Percentiles rank a stretch among this genome's conserved stretches.
Evolutionary conservation across 2,797 vertebrate species (phyloP).

Genomic region (Tauraco hartlaubi): DNA sequence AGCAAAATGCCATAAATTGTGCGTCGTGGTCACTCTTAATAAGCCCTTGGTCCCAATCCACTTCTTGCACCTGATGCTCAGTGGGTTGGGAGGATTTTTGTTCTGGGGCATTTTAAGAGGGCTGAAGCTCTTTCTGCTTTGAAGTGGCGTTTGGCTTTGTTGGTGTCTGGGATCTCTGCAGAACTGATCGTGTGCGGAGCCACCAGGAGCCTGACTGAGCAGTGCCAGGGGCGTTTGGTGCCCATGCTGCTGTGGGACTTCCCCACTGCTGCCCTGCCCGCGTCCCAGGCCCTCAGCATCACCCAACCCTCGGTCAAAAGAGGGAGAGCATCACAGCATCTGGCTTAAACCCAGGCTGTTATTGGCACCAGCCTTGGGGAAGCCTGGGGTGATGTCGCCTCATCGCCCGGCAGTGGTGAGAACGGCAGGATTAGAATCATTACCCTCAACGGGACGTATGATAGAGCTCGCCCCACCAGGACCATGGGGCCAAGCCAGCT

Average conservation of each 20-base stretch:
- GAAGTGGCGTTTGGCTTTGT: neutral
- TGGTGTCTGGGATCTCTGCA: neutral
- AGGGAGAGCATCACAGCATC: neutral
- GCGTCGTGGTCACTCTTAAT: neutral
- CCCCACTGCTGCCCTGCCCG: neutral
- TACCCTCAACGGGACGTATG: neutral
- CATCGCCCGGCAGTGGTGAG: neutral
- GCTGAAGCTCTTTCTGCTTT: constrained; percentile 1
- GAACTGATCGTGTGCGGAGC: neutral
- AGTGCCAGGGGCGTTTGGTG: fast-evolving
- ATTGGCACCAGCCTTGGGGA: neutral
- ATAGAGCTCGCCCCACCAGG: neutral
- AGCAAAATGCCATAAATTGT: neutral
- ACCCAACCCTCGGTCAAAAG: neutral
- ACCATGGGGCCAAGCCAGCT: neutral
- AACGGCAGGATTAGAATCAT: neutral
- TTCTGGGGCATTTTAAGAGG: neutral
- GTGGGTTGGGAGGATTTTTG: constrained; percentile 14
- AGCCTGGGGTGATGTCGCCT: neutral
- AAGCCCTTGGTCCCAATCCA: neutral
- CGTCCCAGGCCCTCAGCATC: neutral
- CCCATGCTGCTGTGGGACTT: neutral
- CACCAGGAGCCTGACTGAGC: neutral
- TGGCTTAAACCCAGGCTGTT: neutral
- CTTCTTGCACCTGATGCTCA: neutral